Base-by-base conservation (phyloP, 2,797 vertebrate genomes). In the Tragopan temminckii region DNA sequence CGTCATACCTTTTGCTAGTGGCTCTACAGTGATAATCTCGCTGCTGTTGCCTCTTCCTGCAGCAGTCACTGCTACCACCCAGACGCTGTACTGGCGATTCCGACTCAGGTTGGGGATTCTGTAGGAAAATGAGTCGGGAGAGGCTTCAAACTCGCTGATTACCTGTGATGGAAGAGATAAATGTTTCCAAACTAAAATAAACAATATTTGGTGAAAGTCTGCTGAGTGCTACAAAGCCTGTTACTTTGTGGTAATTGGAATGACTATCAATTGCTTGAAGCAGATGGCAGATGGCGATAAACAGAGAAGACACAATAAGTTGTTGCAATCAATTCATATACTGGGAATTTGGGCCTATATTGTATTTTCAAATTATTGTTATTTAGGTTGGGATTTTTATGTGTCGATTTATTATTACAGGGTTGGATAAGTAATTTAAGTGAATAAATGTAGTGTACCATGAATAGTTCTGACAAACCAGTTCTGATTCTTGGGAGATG, bases 121-220 rank as follows among this genome's bases (percentile, higher is more conserved):
- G 97, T 99, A 99, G 97, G 99, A 99, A 97, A 99, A 99, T 5
- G 96, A 97, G 97, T 99, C 99, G 17, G 99, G 99, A 88, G 99
- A 98, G 42, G 99, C 99, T 97, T 99, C 99, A 91, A 99, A 99
- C 96, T 99, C 99, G 87, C 99, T 99, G 98, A 99, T 99, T 94
- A 99, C 99, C 99, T 99, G 98, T 90, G 97, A 96, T 96, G 95
- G 88, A 94, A 97, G 95, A 98, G 89, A 98, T 40, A 97, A 97
- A 97, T 20, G 58, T 97, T 96, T 94, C 93, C 96, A 97, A 78
- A 95, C 82, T 97, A 95, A 97, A 95, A 94, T 91, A 95, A 95
- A 92, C 64, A 31, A 68, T 11, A 61, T 13, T 81, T 79, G 70
- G 63, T 89, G 58, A 91, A 80, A 38, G 50, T 24, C 67, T 66